These are phyloP conservation scores for Orchesella flavescens DNA, from an alignment of 2,888 invertebrate genomes.

Conservation along the genomic window DNA sequence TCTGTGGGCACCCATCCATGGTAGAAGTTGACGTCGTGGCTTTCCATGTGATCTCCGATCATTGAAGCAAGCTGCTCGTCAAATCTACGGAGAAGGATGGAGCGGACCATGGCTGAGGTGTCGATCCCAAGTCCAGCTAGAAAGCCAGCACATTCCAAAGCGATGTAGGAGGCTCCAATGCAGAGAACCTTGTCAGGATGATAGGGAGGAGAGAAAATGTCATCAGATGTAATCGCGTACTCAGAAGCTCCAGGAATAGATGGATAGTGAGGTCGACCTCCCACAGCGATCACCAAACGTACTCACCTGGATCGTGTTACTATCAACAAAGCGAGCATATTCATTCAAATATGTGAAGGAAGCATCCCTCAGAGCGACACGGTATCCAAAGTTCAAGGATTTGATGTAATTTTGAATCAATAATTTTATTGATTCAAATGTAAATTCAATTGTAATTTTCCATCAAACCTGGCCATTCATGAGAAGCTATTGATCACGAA, in stretches of 20 bases:
- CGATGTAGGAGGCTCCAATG: too few species aligned
- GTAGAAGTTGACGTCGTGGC: conserved; percentile 76
- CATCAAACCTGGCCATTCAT: conserved; percentile 77
- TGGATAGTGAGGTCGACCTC: conserved; percentile 76
- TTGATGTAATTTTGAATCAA: conserved; percentile 77
- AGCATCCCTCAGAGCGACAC: conserved; percentile 75
- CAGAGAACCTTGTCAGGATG: too few species aligned
- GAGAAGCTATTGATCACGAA: too few species aligned
- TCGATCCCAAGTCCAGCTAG: conserved; percentile 76
- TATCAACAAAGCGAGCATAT: conserved; percentile 76
- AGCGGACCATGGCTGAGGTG: conserved; percentile 76
- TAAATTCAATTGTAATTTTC: too few species aligned
- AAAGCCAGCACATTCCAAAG: conserved; percentile 79
- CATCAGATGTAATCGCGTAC: conserved; percentile 77
- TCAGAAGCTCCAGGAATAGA: conserved; percentile 75
- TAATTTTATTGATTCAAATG: too few species aligned
- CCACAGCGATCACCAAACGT: conserved; percentile 77
- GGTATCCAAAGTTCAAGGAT: conserved; percentile 77
- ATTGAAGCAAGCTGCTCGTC: conserved; percentile 78
- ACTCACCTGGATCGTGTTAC: conserved; percentile 75
- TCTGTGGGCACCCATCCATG: conserved; percentile 75
- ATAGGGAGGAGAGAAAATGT: conserved; percentile 77
- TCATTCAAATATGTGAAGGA: conserved; percentile 77
- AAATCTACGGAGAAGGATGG: conserved; percentile 77
- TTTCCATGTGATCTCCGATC: conserved; percentile 76